Percentiles rank a stretch among this genome's conserved stretches.
Conservation (phyloP, 1,140 invertebrate genomes). For the Oncopodura yosiiana region DNA sequence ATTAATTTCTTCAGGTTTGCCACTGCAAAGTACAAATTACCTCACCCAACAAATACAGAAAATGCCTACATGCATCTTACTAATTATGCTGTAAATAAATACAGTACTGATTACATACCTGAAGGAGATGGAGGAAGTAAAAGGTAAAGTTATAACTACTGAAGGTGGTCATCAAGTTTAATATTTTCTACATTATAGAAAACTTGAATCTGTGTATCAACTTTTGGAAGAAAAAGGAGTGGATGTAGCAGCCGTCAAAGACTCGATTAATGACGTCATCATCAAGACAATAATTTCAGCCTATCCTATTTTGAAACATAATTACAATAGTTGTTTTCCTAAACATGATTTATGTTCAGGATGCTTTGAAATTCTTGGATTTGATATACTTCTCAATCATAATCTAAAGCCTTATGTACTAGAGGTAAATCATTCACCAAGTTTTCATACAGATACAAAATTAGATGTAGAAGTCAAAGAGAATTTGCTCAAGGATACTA, state of each 20-base stretch:
- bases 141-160: constrained; percentile 44
- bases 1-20: constrained; percentile 55
- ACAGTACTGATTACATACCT: constrained; percentile 61
- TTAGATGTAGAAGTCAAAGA: constrained; percentile 77
- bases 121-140: constrained; percentile 73
- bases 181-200: constrained; percentile 43
- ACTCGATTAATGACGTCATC: constrained; percentile 76
- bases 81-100: constrained; percentile 91
- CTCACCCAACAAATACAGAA: constrained; percentile 61
- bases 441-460: constrained; percentile 74
- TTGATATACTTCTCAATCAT: constrained; percentile 75
- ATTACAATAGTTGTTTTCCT: constrained; percentile 77
- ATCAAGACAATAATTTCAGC: constrained; percentile 80
- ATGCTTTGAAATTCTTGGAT: constrained; percentile 81
- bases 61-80: constrained; percentile 96
- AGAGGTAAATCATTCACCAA: constrained; percentile 86
- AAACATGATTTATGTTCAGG: constrained; percentile 70
- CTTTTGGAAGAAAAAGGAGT: constrained; percentile 58
- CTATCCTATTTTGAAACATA: constrained; percentile 73
- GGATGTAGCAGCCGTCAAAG: constrained; percentile 64
- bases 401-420: constrained; percentile 75
- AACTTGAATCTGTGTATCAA: constrained; percentile 68
- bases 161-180: not conserved
- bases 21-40: constrained; percentile 71
- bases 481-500: constrained; percentile 65